phyloP scores from a whole-genome alignment of 2,888 invertebrate species.

The Cheilosia variabilis region DNA sequence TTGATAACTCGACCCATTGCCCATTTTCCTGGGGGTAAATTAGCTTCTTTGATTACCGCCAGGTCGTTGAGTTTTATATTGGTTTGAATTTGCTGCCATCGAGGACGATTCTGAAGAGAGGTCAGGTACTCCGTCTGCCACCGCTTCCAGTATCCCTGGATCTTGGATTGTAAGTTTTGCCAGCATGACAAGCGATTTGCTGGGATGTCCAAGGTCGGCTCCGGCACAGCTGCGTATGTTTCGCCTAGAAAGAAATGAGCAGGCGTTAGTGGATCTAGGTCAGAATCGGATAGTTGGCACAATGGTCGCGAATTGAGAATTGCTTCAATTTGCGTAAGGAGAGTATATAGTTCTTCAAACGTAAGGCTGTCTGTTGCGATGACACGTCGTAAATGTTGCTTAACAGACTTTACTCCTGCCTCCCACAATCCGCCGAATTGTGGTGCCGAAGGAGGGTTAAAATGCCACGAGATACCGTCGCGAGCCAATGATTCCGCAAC shows the following conservation, averaged over 20 bases:
- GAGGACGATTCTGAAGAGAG: conserved; percentile 12
- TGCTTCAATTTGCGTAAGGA: conserved; percentile 7
- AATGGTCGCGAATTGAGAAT: conserved; percentile 26
- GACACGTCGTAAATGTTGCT: conserved; percentile 16
- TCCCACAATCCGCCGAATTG: conserved; percentile 64
- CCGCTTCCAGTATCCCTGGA: conserved; percentile 17
- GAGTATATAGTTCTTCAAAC: conserved; percentile 1
- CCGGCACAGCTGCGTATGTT: too few relatives aligned
- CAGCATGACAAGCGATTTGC: conserved; percentile 7
- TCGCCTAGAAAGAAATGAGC: too few relatives aligned
- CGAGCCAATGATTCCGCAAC: conserved; percentile 50
- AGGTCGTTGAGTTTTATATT: too few relatives aligned
- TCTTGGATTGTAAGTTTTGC: conserved; percentile 17
- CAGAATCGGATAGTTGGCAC: not conserved
- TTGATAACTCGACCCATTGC: too few relatives aligned
- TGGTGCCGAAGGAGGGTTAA: conserved; percentile 59
- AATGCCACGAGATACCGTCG: conserved; percentile 58
- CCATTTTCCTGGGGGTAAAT: too few relatives aligned
- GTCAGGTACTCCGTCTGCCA: conserved; percentile 17
- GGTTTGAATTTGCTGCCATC: conserved; percentile 10
- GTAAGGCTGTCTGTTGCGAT: not conserved
- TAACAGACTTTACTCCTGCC: conserved; percentile 47
- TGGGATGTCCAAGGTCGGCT: not conserved
- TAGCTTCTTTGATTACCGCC: too few relatives aligned
- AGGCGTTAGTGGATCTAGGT: conserved; percentile 33